These are phyloP conservation scores for Pycnomerus fuliginosus DNA, from an alignment of 2,888 invertebrate species.

Conservation along the genomic window DNA sequence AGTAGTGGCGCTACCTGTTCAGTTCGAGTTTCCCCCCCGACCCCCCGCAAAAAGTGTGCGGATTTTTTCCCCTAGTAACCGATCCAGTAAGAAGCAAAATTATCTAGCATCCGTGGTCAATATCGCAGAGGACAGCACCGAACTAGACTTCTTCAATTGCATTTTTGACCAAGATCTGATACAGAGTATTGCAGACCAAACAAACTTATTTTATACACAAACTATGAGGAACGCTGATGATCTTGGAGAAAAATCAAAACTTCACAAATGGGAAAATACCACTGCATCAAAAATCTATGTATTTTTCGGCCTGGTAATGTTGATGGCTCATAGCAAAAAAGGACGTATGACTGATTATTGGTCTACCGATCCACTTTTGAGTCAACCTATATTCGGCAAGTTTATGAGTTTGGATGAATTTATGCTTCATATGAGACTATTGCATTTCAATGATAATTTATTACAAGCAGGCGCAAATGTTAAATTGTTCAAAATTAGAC, in stretches of 20 bases:
- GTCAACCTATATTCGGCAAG: conserved; percentile 7
- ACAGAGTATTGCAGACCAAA: background rate
- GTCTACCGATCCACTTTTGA: conserved; percentile 4
- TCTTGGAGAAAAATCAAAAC: background rate
- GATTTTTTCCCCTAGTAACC: too few species aligned
- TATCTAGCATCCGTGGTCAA: too few species aligned
- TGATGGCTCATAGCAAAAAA: background rate
- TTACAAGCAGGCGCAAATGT: conserved; percentile 18
- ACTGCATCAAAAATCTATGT: background rate
- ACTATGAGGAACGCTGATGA: background rate
- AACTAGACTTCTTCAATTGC: background rate
- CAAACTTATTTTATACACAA: background rate
- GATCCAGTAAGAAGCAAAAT: too few species aligned
- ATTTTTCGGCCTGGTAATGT: background rate
- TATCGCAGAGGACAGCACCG: background rate
- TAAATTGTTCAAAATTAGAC: conserved; percentile 28
- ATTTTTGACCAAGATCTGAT: background rate
- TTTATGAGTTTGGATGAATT: conserved; percentile 6
- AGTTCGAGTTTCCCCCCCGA: too few species aligned
- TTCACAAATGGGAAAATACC: background rate
- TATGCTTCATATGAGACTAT: conserved; percentile 5
- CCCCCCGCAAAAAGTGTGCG: too few species aligned
- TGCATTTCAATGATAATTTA: conserved; percentile 16
- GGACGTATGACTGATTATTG: conserved; percentile 7
- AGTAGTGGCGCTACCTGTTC: too few species aligned